These are phyloP conservation scores for Lacanobia oleracea DNA, from an alignment of 2,888 invertebrate species.

Conservation along the genomic window DNA sequence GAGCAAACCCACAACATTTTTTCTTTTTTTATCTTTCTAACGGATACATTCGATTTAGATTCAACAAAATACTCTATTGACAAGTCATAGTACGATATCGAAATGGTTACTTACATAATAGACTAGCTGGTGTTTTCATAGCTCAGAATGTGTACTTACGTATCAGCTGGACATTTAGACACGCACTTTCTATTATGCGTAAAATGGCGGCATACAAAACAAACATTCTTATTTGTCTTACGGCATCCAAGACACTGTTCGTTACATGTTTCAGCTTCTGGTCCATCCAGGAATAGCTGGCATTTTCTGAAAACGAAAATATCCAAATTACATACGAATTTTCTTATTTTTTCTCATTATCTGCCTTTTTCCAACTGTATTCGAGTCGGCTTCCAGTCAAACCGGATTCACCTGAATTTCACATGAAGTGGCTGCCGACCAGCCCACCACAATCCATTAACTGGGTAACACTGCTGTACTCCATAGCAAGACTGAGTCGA, in stretches of 20 bases:
- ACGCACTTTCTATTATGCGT: conserved; percentile 91
- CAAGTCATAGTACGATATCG: neutral
- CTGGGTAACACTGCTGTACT: too few species aligned
- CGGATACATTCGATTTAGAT: too few species aligned
- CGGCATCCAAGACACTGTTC: conserved; percentile 96
- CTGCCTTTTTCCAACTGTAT: too few species aligned
- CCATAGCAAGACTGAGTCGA: too few species aligned
- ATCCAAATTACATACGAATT: neutral
- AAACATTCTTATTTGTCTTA: conserved; percentile 87
- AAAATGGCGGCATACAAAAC: conserved; percentile 92
- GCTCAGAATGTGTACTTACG: conserved; percentile 87
- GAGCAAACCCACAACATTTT: too few species aligned
- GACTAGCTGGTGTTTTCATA: neutral
- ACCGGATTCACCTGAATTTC: too few species aligned
- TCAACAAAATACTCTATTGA: too few species aligned
- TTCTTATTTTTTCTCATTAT: neutral
- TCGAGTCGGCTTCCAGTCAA: too few species aligned
- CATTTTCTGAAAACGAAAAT: conserved; percentile 81
- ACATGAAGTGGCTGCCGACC: too few species aligned
- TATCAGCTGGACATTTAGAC: conserved; percentile 91
- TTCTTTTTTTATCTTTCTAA: too few species aligned
- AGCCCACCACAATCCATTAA: too few species aligned
- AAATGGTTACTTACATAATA: too few species aligned
- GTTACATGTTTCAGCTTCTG: conserved; percentile 91
- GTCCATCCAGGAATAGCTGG: conserved; percentile 84